Base-by-base conservation (phyloP, 64 coral and sea anemone genomes). In the Actinia equina region DNA sequence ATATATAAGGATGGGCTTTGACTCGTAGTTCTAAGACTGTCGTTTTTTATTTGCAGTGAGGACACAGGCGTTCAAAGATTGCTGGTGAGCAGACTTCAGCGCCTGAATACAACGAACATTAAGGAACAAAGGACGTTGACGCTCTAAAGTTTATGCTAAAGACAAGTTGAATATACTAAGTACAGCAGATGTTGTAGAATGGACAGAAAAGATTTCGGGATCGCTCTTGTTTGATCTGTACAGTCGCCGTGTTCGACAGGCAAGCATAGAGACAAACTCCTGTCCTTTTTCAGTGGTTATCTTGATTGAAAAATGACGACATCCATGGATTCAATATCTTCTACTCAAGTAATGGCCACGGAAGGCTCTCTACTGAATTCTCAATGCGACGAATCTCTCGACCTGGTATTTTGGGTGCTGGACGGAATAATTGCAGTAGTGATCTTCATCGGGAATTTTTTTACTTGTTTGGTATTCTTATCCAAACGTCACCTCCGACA, bases 401-500 rank as follows among this genome's bases (percentile, higher is more conserved):
- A 95, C 41, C 23, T 49, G 12, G 6, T 64, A 0, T 95, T 92
- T 77, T 95, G 93, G 89, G n/a, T 89, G 17, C 11, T 86, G 83
- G 83, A 95, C 23, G 86, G 93, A 5, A 11, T 92, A 3, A 44
- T 89, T 11, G 89, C 80, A 2, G 46, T 80, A 0, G 52, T 86
- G 2, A 95, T 95, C 4, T 16, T 89, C 1, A 6, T 56, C n/a
- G 90, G 94, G 9, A 95, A 95, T 52, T 19, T 42, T 19, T 87
- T 92, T 19, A 89, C 83, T 0, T 92, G 89, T 18, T 20, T 83
- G 37, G 94, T 95, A 16, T 92, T 95, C 41, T 53, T 95, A 18
- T 86, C 62, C 87, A 89, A 77, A 10, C 54, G 49, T 46, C 42
- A 74, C 10, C 84, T 92, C 59, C 61, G 89, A 9, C 82, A 89